Evolutionary conservation across 2,113 vertebrate genomes (phyloP), one percentile per base, ranked within the genome.

Genomic region (Rhinoderma darwinii): DNA sequence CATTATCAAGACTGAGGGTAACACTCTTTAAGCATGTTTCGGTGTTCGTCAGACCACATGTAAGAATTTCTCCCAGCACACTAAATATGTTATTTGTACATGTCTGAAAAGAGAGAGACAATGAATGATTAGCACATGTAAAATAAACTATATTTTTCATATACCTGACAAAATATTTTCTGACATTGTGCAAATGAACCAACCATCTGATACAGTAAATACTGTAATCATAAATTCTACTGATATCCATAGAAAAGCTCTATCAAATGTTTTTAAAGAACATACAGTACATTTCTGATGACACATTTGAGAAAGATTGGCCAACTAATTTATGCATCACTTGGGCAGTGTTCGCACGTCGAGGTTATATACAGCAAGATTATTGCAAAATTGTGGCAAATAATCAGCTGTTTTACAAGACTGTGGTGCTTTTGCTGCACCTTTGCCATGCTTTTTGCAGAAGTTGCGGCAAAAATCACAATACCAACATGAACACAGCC

Each of bases 21-120:
- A 98, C 91, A 0, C 93, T 70, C 61, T 94, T 96, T 7, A 98
- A 91, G 89, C 97, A 97, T 7, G 94, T 97, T 89, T 96, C 94
- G 0, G 90, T 95, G 51, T 94, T 92, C 0, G 94, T 95, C 35
- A 92, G 22, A n/a, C 96, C 96, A 43, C 97, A 98, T 18, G 89
- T 91, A 18, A 88, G 89, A 18, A 97, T 89, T 39, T 98, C 96
- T 8, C 85, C 96, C 56, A 97, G 91, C n/a, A 98, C 89, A 2
- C 91, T 90, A 89, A 97, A 96, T 32, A 63, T 27, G 9, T 83
- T 80, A 0, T 92, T 93, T 0, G 41, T 59, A 70, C 94, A 96
- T 66, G 90, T 78, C 96, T 97, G 39, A 20, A 18, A 15, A 37
- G 20, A 86, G 27, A n/a, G 14, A 8, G 22, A 11, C 5, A 5